These are phyloP conservation scores for Cathartes aura DNA, from an alignment of 2,113 vertebrate species.

Conservation along the genomic window DNA sequence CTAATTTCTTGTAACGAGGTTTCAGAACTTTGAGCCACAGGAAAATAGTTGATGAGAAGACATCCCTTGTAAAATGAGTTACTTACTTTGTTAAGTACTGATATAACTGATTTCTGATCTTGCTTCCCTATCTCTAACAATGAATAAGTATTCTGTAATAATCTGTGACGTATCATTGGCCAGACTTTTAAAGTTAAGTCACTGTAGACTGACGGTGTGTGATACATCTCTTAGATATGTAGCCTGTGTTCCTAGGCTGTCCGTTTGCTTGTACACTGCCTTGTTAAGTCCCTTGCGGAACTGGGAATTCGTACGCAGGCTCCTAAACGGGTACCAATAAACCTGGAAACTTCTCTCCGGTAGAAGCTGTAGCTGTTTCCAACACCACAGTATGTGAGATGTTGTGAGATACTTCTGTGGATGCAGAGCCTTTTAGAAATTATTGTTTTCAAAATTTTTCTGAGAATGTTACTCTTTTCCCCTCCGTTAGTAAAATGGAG, in stretches of 20 bases:
- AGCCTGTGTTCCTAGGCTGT: neutral
- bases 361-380: neutral
- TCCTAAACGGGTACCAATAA: neutral
- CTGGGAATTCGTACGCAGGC: neutral
- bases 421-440: neutral
- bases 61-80: neutral
- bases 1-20: neutral
- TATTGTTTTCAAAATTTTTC: neutral
- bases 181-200: neutral
- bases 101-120: neutral
- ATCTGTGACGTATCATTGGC: neutral
- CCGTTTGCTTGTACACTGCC: neutral
- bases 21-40: neutral
- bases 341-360: neutral
- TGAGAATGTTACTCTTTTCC: neutral
- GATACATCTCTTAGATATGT: neutral
- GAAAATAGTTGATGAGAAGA: neutral
- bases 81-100: neutral
- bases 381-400: neutral
- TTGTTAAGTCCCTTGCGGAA: neutral
- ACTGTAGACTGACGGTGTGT: rapidly evolving
- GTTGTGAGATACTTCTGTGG: neutral
- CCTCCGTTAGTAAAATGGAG: neutral
- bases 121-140: neutral
- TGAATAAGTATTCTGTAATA: neutral